Conservation (phyloP, 2,797 vertebrate species). For the Salarias fasciatus region DNA sequence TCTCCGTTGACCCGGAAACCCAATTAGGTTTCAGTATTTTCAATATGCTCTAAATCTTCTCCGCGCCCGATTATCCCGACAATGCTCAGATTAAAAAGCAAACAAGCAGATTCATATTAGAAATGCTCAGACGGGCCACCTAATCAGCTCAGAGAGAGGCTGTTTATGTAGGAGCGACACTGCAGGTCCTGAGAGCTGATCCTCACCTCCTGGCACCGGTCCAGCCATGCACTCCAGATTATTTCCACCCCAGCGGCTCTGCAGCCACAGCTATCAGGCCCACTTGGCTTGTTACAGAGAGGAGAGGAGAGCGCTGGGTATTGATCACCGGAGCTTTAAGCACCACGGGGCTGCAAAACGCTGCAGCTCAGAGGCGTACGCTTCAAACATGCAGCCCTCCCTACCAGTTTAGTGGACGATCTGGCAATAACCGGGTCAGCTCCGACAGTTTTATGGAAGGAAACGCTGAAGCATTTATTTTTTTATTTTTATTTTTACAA, state of each 20-base stretch:
- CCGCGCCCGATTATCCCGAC: slow-evolving; percentile 47
- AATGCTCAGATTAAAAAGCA: slow-evolving; percentile 61
- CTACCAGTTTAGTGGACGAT: slow-evolving; percentile 36
- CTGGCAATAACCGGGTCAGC: slow-evolving; percentile 29
- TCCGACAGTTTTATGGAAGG: slow-evolving; percentile 37
- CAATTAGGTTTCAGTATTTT: slow-evolving; percentile 47
- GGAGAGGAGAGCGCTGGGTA: slow-evolving; percentile 46
- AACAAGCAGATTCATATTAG: slow-evolving; percentile 72
- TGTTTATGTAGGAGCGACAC: slow-evolving; percentile 64
- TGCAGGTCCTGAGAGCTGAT: slow-evolving; percentile 58
- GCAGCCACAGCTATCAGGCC: slow-evolving; percentile 26
- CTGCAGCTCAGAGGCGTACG: slow-evolving; percentile 33
- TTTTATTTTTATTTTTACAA: slow-evolving; percentile 42
- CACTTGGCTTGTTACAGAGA: slow-evolving; percentile 58
- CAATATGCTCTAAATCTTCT: slow-evolving; percentile 64
- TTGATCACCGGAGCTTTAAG: slow-evolving; percentile 39
- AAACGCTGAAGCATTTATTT: slow-evolving; percentile 37
- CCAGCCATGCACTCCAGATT: slow-evolving; percentile 68
- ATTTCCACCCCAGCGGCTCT: slow-evolving; percentile 56
- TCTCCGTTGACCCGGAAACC: slow-evolving; percentile 58
- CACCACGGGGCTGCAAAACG: slow-evolving; percentile 32
- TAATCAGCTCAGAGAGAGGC: slow-evolving; percentile 69
- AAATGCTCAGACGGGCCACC: slow-evolving; percentile 49
- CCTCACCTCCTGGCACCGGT: slow-evolving; percentile 64
- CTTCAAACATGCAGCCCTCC: slow-evolving; percentile 16